Conservation (phyloP, 1,140 invertebrate species). For the Paraescarpia echinospica region DNA sequence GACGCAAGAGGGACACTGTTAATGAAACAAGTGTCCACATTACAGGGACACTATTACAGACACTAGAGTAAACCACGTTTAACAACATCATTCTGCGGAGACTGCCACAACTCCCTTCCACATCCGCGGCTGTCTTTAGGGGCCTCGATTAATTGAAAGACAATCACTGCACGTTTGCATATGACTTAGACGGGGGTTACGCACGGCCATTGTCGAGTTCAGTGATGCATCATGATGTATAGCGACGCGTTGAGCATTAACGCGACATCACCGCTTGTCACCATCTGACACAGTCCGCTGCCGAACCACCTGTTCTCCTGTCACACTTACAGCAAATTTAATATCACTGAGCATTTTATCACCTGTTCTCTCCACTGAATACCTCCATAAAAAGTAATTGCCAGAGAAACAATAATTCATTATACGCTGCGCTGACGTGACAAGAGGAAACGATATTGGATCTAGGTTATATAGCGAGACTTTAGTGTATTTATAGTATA, state of each 20-base stretch:
- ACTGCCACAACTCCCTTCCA: not conserved
- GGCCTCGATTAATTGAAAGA: not conserved
- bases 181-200: not conserved
- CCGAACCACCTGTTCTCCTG: not conserved
- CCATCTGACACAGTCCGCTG: not conserved
- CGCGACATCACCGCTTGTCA: not conserved
- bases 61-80: not conserved
- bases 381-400: slow-evolving; percentile 6
- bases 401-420: not conserved
- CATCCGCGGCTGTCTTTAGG: not conserved
- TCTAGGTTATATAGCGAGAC: not conserved
- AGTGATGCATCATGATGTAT: slow-evolving; percentile 1
- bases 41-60: not conserved
- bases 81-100: not conserved
- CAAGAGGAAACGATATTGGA: not conserved
- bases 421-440: not conserved
- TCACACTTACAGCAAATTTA: not conserved
- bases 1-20: not conserved
- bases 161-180: not conserved
- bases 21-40: not conserved
- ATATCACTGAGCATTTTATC: slow-evolving; percentile 6
- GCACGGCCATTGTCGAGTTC: not conserved
- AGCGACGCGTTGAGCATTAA: not conserved
- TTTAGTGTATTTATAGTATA: not conserved
- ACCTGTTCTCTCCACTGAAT: not conserved